A percentile compares a stretch with the other conserved stretches of the same genome.
Conservation (phyloP, 1,140 invertebrate genomes). For the Oppia nitens region DNA sequence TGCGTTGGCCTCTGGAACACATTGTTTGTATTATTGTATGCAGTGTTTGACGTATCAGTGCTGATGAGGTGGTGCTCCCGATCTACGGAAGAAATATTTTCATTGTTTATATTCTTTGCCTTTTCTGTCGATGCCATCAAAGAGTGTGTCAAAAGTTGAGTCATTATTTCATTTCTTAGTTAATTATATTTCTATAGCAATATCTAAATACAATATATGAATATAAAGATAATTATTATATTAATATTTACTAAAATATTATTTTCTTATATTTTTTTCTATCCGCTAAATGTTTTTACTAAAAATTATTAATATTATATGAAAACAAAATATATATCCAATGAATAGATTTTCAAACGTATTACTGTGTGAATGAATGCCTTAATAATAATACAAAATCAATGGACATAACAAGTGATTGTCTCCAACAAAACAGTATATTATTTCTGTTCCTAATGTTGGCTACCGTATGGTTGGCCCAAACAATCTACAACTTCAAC, state of each 20-base stretch:
- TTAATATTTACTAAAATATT: too few species aligned
- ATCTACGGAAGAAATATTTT: constrained; percentile 39
- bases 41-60: constrained; percentile 31
- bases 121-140: constrained; percentile 35
- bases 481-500: constrained; percentile 38
- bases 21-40: constrained; percentile 34
- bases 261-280: too few species aligned
- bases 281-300: too few species aligned
- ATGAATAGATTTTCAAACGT: not conserved
- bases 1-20: constrained; percentile 35
- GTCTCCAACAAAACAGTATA: constrained; percentile 38
- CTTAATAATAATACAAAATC: not conserved
- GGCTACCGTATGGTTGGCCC: constrained; percentile 43
- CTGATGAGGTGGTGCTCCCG: constrained; percentile 34
- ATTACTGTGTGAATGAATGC: not conserved
- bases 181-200: too few species aligned
- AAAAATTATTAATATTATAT: too few species aligned
- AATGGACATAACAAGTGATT: constrained; percentile 18
- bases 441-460: constrained; percentile 44
- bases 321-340: too few species aligned
- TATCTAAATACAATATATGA: too few species aligned
- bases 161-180: too few species aligned
- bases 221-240: too few species aligned
- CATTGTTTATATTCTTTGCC: constrained; percentile 36
- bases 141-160: constrained; percentile 31